Evolutionary conservation across 2,113 vertebrate species (phyloP), one percentile per base, ranked within the genome.

Genomic region (Azemiops feae): DNA sequence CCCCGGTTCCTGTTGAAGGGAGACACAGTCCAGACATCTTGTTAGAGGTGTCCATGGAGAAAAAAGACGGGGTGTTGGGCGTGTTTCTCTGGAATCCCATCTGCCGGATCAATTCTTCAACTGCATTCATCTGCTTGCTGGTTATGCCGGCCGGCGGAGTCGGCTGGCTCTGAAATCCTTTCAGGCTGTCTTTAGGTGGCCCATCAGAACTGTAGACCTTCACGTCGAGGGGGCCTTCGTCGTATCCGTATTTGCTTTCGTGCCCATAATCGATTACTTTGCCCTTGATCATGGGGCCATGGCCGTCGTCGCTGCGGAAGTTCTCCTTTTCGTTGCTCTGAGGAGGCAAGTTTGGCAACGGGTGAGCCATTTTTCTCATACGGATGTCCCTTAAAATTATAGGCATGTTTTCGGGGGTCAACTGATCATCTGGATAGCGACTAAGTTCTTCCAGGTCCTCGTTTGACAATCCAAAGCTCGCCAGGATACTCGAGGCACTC

Each of bases 261-360:
- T 99, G 99, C 95, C 99, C 98, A 50, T 99, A 99, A 95, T 99
- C 99, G 64, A 99, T 99, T 18, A 99, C 98, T 96, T 99, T 99
- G 92, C 98, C 96, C 52, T 98, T 97, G 89, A 98, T 95, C 4
- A 96, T 93, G 5, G 97, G 95, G 16, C 97, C 95, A 8, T 97
- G 93, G 4, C 97, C 96, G 16, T 87, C 55, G 0, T 90, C 74
- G 9, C 97, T 97, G 16, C 96, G 96, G 4, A 96, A 90, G 0
- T 92, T 85, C 88, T 97, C 97, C 85, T 98, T 98, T 54, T 93
- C 95, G 34, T 97, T 96, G 95, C 93, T 90, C 23, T 96, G 91
- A 74, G 95, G 60, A 18, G 97, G 97, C 57, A 91, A 52, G 2
- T 64, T 91, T 7, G 97, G 16, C 4, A 96, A 9, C 4, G 96